These are phyloP conservation scores for Trichonephila clavipes DNA, from an alignment of 1,140 invertebrate species.

Conservation along the genomic window DNA sequence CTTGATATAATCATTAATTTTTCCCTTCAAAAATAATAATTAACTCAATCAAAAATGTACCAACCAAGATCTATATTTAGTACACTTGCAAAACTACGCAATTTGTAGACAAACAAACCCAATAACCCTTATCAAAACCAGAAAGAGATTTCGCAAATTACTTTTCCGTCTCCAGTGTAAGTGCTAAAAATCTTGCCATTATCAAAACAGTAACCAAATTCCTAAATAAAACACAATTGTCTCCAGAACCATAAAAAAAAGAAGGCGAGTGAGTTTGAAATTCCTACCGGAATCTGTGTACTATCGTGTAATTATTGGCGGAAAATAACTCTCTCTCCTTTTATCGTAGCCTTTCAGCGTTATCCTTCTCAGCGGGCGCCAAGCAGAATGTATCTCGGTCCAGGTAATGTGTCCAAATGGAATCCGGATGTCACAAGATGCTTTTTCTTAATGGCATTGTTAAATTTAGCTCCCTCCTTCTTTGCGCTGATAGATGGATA, in stretches of 20 bases:
- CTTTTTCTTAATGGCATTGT: conserved; percentile 50
- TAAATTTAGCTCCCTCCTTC: conserved; percentile 19
- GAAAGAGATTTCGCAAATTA: too few species aligned
- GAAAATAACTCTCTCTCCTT: conserved; percentile 6
- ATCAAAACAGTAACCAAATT: neutral
- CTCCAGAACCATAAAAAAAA: neutral
- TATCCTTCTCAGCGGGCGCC: conserved; percentile 7
- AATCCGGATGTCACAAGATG: conserved; percentile 34
- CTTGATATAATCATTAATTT: too few species aligned
- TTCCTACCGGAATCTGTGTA: neutral
- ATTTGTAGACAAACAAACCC: too few species aligned
- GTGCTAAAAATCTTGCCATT: too few species aligned
- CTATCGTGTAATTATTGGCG: neutral
- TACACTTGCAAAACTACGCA: too few species aligned
- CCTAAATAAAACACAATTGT: neutral
- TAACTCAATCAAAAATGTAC: too few species aligned
- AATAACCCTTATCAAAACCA: too few species aligned
- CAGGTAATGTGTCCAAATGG: conserved; percentile 30
- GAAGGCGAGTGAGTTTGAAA: neutral
- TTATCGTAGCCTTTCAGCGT: conserved; percentile 57
- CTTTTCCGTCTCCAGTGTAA: too few species aligned
- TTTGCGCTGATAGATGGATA: neutral
- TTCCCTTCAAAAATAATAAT: too few species aligned
- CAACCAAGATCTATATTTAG: too few species aligned
- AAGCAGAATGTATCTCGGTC: too few species aligned